Percentiles rank a stretch among this genome's conserved stretches.
Conservation (phyloP, 1,140 invertebrate genomes). For the Ceratina japonica region DNA sequence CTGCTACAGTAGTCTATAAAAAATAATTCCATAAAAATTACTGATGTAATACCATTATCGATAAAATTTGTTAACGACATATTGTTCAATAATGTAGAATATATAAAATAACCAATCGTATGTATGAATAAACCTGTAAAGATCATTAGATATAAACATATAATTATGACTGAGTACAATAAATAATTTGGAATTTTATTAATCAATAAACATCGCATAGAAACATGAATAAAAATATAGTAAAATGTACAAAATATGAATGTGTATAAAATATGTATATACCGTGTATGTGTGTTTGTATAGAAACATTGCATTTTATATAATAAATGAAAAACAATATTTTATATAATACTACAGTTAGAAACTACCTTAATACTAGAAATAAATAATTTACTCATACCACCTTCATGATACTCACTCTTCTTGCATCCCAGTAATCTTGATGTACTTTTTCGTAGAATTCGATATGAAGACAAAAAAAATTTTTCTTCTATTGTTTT, state of each 20-base stretch:
- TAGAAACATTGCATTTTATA: neutral
- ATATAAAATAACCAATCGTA: neutral
- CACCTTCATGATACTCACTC: neutral
- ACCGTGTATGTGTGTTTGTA: neutral
- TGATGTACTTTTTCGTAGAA: neutral
- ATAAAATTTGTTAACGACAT: neutral
- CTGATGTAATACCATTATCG: too few species aligned
- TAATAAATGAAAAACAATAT: neutral
- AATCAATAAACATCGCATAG: neutral
- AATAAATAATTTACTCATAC: neutral
- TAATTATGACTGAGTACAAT: neutral
- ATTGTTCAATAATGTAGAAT: neutral
- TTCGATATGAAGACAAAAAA: neutral
- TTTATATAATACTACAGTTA: slow-evolving; percentile 4
- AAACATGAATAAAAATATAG: neutral
- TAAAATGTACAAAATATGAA: neutral
- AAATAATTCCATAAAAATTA: too few species aligned
- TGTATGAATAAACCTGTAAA: neutral
- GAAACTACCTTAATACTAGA: neutral
- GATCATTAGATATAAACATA: neutral
- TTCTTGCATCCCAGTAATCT: neutral
- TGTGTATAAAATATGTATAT: too few species aligned
- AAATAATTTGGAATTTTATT: neutral
- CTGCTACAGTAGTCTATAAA: too few species aligned
- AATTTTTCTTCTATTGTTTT: neutral